Evolutionary conservation across 2,113 vertebrate species (phyloP), one percentile per base, ranked within the genome.

Genomic region (Carettochelys insculpta): DNA sequence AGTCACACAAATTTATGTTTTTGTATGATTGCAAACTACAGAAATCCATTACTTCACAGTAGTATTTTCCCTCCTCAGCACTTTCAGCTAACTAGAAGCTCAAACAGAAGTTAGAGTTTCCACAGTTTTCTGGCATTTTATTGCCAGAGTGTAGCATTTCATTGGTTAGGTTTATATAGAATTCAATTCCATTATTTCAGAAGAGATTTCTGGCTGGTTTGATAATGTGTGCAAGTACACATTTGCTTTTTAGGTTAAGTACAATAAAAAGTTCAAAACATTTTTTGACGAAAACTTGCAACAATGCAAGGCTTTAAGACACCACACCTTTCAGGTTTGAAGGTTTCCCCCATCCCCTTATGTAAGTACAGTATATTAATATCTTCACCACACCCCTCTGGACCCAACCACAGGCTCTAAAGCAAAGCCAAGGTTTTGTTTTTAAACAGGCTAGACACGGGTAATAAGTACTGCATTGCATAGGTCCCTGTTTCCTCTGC

Each of bases 351-450:
- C 82, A n/a, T 94, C 91, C 76, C 86, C 80, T 34, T 56, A 80
- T 8, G 45, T 20, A 76, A 79, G 80, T 29, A n/a, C 10, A 87
- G 68, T 58, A 82, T 20, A 87, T 93, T 77, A 75, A 56, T 61
- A 22, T 71, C 65, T 77, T 86, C 45, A 68, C 77, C 73, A 51
- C 81, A n/a, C 17, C 87, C 81, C 88, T 89, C 75, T 77, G 90
- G 80, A 86, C 83, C 87, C 78, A 91, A 91, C 41, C 80, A 89
- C 93, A 93, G 95, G 92, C 90, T 53, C 12, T 27, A 85, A 94
- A 89, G 58, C 71, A 88, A 95, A 77, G 95, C 95, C 91, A 96
- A 91, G 50, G 82, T 51, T 93, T 95, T 96, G 93, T 94, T 96
- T 96, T 95, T 3, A 25, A 85, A 90, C 90, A 47, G 94, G 90